Evolutionary conservation across 2,113 vertebrate species (phyloP).

Genomic region (Toxotes jaculatrix): DNA sequence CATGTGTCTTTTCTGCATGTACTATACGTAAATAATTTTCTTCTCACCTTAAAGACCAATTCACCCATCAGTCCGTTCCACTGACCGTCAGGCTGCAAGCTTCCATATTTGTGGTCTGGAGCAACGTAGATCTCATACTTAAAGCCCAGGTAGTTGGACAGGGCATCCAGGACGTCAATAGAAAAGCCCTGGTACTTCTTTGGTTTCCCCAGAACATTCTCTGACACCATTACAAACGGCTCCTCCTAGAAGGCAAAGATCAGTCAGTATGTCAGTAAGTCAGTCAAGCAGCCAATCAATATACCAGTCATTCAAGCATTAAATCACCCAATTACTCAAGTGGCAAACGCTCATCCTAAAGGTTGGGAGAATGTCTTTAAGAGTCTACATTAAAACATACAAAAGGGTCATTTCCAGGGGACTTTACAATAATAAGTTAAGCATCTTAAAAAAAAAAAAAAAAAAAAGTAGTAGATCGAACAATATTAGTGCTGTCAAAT

Average conservation of each 20-base stretch:
- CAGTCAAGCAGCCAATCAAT: conserved; percentile 48
- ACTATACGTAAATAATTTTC: neutral
- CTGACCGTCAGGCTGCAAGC: conserved; percentile 92
- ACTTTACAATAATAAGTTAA: neutral
- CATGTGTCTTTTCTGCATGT: neutral
- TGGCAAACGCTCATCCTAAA: conserved; percentile 13
- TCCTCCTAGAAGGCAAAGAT: conserved; percentile 89
- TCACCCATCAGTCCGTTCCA: conserved; percentile 99
- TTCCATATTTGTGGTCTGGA: conserved; percentile 97
- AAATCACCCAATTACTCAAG: conserved; percentile 57
- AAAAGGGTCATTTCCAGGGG: neutral
- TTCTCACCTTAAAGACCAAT: conserved; percentile 94
- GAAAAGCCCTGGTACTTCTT: conserved; percentile 99
- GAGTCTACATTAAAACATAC: neutral
- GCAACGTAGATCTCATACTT: conserved; percentile 98
- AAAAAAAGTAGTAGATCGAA: neutral
- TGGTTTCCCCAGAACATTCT: conserved; percentile 97
- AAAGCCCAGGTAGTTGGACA: conserved; percentile 96
- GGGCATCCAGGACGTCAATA: conserved; percentile 95
- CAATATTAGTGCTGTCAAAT: neutral
- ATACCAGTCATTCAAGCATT: conserved; percentile 48
- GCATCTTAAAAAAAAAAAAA: neutral
- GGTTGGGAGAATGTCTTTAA: neutral
- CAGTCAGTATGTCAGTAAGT: conserved; percentile 42
- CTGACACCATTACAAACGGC: conserved; percentile 99